These are phyloP conservation scores for Carduelis carduelis DNA, from an alignment of 2,797 vertebrate species.

Conservation along the genomic window DNA sequence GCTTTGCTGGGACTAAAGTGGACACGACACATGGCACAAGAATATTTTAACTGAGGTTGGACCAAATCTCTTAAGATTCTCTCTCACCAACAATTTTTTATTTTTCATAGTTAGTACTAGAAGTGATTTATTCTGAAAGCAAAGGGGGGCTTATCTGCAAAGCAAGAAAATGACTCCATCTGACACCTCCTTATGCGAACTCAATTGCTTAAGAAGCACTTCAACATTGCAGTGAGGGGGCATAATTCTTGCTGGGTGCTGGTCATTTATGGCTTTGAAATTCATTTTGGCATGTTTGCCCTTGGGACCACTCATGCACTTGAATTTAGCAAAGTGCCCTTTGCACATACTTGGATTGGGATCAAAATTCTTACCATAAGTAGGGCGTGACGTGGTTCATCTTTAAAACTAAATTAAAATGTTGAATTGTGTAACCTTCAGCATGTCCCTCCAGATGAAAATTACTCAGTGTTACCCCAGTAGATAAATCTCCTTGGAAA, in stretches of 20 bases:
- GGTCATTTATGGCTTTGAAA: neutral
- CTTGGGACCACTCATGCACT: neutral
- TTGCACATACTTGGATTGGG: neutral
- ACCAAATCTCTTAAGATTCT: neutral
- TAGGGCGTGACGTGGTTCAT: neutral
- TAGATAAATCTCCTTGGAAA: slow-evolving; percentile 49
- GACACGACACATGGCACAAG: fast-evolving
- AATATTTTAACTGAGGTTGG: neutral
- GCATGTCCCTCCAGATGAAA: neutral
- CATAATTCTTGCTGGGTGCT: neutral
- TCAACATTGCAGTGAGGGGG: neutral
- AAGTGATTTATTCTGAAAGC: neutral
- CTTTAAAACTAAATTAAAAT: slow-evolving; percentile 17
- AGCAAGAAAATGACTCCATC: neutral
- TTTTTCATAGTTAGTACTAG: neutral
- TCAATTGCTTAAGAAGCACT: neutral
- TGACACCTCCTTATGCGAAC: neutral
- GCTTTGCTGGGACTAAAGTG: neutral
- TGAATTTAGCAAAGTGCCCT: neutral
- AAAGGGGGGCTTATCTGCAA: neutral
- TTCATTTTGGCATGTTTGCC: neutral
- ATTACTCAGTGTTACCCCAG: slow-evolving; percentile 12
- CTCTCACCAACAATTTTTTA: neutral
- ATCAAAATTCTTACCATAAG: neutral
- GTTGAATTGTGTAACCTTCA: slow-evolving; percentile 19